Conservation (phyloP, 2,797 vertebrate genomes). For the Pantherophis vulpinus region DNA sequence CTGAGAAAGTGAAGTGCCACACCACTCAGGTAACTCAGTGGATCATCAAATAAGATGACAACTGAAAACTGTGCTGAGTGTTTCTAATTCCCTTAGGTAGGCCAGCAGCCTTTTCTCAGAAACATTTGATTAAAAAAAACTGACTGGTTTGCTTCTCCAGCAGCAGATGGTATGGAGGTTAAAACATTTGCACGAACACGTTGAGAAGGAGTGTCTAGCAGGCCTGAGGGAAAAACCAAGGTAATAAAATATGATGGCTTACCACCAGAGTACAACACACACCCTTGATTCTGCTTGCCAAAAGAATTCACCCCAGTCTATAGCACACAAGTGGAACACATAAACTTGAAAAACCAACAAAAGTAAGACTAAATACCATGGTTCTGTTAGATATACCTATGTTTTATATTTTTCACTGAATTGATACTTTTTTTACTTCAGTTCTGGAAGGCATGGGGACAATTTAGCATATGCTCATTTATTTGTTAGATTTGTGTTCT, state of each 20-base stretch:
- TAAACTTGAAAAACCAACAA: constrained; percentile 53
- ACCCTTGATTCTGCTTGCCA: constrained; percentile 59
- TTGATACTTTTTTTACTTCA: not conserved
- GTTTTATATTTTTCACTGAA: not conserved
- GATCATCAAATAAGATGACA: not conserved
- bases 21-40: not conserved
- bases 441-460: not conserved
- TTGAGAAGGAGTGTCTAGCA: constrained; percentile 66
- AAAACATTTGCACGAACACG: constrained; percentile 61
- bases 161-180: constrained; percentile 55
- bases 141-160: constrained; percentile 63
- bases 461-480: not conserved
- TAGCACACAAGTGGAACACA: constrained; percentile 29
- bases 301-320: constrained; percentile 48
- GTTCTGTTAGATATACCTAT: constrained; percentile 3
- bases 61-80: not conserved
- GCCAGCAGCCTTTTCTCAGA: constrained; percentile 56
- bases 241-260: constrained; percentile 59
- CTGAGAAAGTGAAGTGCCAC: not conserved
- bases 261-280: constrained; percentile 68
- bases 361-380: constrained; percentile 12
- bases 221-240: constrained; percentile 67
- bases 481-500: not conserved
- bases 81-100: constrained; percentile 53
- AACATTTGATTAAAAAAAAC: constrained; percentile 26